phyloP scores from a whole-genome alignment of 2,797 vertebrate genomes.

The Aselliscus stoliczkanus region DNA sequence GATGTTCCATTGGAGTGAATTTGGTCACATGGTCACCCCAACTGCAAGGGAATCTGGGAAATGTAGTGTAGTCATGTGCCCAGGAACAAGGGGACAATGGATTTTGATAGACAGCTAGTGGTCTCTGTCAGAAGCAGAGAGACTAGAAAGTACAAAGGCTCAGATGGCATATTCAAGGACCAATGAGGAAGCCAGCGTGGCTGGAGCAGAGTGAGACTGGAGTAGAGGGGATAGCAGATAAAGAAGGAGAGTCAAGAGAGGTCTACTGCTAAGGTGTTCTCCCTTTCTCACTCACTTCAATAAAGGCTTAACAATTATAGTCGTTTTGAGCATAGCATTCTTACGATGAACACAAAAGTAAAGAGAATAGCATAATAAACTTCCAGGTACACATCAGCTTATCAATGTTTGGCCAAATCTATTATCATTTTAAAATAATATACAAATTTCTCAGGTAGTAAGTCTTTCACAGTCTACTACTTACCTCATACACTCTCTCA shows the following conservation, averaged over 20 bases:
- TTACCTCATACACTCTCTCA: not conserved
- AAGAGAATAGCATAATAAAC: not conserved
- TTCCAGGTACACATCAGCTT: not conserved
- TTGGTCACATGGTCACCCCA: not conserved
- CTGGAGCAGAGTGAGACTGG: not conserved
- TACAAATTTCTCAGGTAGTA: not conserved
- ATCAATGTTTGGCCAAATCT: not conserved
- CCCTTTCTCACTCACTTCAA: not conserved
- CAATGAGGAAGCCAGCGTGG: not conserved
- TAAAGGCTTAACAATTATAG: not conserved
- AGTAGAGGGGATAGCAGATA: not conserved
- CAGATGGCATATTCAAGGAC: not conserved
- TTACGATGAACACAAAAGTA: not conserved
- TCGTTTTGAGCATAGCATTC: not conserved
- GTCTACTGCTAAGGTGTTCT: not conserved
- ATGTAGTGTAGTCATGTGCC: not conserved
- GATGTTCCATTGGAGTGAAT: not conserved
- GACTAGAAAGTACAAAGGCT: not conserved
- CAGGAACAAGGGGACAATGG: not conserved
- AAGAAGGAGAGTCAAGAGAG: not conserved
- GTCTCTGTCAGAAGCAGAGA: not conserved
- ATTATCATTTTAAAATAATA: not conserved
- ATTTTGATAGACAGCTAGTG: not conserved
- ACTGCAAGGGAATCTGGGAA: not conserved
- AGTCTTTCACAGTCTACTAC: not conserved